phyloP scores from a whole-genome alignment of 1,140 invertebrate genomes.

The Drosophila mayri region DNA sequence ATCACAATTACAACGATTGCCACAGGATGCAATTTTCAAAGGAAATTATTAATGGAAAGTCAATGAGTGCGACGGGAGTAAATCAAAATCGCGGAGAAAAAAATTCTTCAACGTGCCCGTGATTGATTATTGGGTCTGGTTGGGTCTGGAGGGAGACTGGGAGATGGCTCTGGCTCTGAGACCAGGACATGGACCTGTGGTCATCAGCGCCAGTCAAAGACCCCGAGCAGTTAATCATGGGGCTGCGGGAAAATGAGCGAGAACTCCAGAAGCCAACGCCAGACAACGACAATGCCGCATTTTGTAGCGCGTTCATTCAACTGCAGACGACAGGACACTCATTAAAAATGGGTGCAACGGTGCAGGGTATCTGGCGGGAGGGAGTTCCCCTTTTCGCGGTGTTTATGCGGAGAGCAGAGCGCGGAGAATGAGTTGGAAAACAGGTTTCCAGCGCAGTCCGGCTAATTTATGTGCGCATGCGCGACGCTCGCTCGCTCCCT shows the following conservation, averaged over 20 bases:
- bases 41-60: slow-evolving; percentile 84
- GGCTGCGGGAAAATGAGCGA: slow-evolving; percentile 60
- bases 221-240: slow-evolving; percentile 75
- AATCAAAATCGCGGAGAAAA: slow-evolving; percentile 45
- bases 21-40: slow-evolving; percentile 80
- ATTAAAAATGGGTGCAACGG: slow-evolving; percentile 82
- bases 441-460: slow-evolving; percentile 58
- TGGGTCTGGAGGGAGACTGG: slow-evolving; percentile 5
- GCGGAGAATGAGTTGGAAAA: slow-evolving; percentile 23
- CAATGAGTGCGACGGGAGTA: slow-evolving; percentile 67
- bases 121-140: slow-evolving; percentile 70
- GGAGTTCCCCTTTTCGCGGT: slow-evolving; percentile 58
- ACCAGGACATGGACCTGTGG: slow-evolving; percentile 18
- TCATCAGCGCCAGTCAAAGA: slow-evolving; percentile 78
- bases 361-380: slow-evolving; percentile 40
- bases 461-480: slow-evolving; percentile 81
- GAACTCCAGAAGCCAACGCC: slow-evolving; percentile 72
- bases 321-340: slow-evolving; percentile 82
- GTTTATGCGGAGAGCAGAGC: slow-evolving; percentile 52
- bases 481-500: slow-evolving; percentile 81
- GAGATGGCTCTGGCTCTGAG: background rate
- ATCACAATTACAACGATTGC: slow-evolving; percentile 84
- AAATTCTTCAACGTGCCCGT: slow-evolving; percentile 74
- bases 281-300: slow-evolving; percentile 50
- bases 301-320: slow-evolving; percentile 77